A percentile compares a stretch with the other conserved stretches of the same genome.
Evolutionary conservation across 2,113 vertebrate species (phyloP).

Genomic region (Anoplopoma fimbria): DNA sequence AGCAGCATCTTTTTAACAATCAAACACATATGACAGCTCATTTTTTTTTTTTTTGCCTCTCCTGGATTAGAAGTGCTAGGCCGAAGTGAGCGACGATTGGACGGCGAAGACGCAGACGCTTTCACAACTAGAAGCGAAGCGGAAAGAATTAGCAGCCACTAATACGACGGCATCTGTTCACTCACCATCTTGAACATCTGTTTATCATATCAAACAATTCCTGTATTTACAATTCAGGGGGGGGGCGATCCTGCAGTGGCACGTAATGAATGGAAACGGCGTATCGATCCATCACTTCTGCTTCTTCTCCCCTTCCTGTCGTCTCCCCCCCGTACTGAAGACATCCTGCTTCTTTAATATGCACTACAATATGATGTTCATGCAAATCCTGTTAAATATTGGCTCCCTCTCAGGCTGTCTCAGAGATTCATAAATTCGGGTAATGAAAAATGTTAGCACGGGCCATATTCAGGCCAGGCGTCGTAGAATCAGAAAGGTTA

Average conservation of each 20-base stretch:
- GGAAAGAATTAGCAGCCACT: slow-evolving; percentile 61
- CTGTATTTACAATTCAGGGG: slow-evolving; percentile 17
- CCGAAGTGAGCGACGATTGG: not conserved
- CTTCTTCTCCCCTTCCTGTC: not conserved
- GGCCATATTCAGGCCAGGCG: slow-evolving; percentile 49
- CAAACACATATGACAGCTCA: slow-evolving; percentile 60
- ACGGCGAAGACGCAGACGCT: slow-evolving; percentile 27
- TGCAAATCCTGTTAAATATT: slow-evolving; percentile 60
- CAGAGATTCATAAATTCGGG: slow-evolving; percentile 38
- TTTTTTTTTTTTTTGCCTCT: too few relatives aligned
- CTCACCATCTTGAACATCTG: slow-evolving; percentile 59
- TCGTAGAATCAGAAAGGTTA: slow-evolving; percentile 68
- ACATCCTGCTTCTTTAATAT: slow-evolving; percentile 23
- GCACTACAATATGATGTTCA: slow-evolving; percentile 17
- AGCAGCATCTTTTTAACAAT: slow-evolving; percentile 51
- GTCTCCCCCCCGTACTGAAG: not conserved
- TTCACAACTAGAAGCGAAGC: slow-evolving; percentile 42
- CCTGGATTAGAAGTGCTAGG: slow-evolving; percentile 33
- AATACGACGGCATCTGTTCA: slow-evolving; percentile 71
- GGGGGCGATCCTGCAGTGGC: not conserved
- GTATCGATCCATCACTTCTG: slow-evolving; percentile 20
- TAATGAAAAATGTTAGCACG: slow-evolving; percentile 42
- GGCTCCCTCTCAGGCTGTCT: slow-evolving; percentile 27
- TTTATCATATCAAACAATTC: slow-evolving; percentile 49
- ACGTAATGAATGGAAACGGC: not conserved